Evolutionary conservation across 2,888 invertebrate genomes (phyloP).

Genomic region (Maniola hyperantus): DNA sequence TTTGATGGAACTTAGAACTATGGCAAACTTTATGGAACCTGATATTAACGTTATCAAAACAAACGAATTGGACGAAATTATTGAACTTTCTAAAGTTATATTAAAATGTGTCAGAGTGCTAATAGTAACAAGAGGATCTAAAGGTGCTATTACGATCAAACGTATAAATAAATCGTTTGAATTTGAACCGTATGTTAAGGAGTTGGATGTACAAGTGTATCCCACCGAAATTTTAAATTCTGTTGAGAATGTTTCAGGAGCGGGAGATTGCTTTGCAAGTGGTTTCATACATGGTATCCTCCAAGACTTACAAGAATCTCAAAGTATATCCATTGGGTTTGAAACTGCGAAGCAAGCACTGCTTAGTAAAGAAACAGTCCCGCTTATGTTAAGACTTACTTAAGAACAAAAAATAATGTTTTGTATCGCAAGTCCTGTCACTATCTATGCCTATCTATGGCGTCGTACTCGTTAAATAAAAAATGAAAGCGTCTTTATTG

Average conservation of each 20-base stretch:
- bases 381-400: slow-evolving; percentile 35
- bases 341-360: slow-evolving; percentile 84
- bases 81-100: slow-evolving; percentile 61
- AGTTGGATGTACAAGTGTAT: slow-evolving; percentile 58
- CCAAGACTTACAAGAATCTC: slow-evolving; percentile 76
- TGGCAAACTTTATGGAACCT: slow-evolving; percentile 80
- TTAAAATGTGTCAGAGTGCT: slow-evolving; percentile 79
- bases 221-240: slow-evolving; percentile 59
- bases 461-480: too few relatives aligned
- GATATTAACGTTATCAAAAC: slow-evolving; percentile 44
- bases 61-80: slow-evolving; percentile 53
- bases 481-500: too few relatives aligned
- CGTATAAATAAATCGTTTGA: slow-evolving; percentile 48
- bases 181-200: slow-evolving; percentile 32
- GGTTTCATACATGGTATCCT: slow-evolving; percentile 87
- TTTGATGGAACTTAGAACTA: slow-evolving; percentile 87
- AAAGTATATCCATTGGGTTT: slow-evolving; percentile 84
- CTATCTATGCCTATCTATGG: background rate
- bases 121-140: slow-evolving; percentile 84
- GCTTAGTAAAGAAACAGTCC: slow-evolving; percentile 83
- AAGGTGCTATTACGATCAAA: slow-evolving; percentile 81
- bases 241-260: slow-evolving; percentile 90
- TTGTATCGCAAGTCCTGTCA: too few relatives aligned
- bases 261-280: slow-evolving; percentile 89
- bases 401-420: background rate